phyloP scores from a whole-genome alignment of 2,797 vertebrate species.

The Rhincodon typus region DNA sequence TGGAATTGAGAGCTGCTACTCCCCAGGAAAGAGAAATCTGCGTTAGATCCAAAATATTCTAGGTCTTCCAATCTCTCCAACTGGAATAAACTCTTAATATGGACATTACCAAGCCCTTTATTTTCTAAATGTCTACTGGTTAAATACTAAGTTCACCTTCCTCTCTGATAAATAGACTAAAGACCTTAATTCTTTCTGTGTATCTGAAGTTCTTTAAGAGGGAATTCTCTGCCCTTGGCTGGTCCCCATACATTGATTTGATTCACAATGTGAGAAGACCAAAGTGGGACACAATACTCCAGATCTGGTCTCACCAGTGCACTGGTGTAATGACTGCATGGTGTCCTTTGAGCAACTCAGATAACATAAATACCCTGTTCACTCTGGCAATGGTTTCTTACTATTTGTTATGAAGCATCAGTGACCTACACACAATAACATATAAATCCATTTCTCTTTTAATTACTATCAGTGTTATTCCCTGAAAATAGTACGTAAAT shows the following conservation, averaged over 20 bases:
- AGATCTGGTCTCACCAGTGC: not conserved
- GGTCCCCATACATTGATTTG: not conserved
- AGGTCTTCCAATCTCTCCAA: not conserved
- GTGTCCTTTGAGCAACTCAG: not conserved
- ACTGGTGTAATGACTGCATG: not conserved
- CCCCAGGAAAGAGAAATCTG: not conserved
- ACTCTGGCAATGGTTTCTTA: not conserved
- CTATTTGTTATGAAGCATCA: not conserved
- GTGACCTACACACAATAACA: not conserved
- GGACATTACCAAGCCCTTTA: not conserved
- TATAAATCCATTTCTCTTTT: not conserved
- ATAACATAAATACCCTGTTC: not conserved
- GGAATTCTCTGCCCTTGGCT: not conserved
- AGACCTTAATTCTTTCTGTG: not conserved
- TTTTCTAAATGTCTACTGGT: not conserved
- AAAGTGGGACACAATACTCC: not conserved
- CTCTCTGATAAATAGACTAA: not conserved
- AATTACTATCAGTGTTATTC: not conserved
- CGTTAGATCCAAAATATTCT: not conserved
- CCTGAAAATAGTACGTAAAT: not conserved
- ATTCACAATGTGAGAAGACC: not conserved
- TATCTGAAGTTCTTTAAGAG: not conserved
- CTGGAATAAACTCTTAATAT: no score
- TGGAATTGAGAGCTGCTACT: not conserved
- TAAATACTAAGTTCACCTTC: not conserved